A percentile compares a stretch with the other conserved stretches of the same genome.
Conservation (phyloP, 2,888 invertebrate genomes). For the Zelleria hepariella region DNA sequence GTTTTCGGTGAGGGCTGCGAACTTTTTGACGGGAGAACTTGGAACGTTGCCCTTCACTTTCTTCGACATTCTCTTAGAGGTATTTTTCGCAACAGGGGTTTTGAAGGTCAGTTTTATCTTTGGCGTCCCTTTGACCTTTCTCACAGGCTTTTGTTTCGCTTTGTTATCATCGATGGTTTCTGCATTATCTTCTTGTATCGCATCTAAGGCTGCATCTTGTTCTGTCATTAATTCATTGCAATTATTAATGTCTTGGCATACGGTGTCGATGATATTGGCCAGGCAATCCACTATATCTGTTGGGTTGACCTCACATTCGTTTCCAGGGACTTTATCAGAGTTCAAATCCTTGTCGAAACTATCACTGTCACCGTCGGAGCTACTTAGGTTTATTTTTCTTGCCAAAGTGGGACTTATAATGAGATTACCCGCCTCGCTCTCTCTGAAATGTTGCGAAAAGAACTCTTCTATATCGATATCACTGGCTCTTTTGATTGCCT, state of each 20-base stretch:
- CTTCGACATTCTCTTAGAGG: not conserved
- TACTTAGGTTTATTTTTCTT: conserved; percentile 40
- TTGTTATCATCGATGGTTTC: conserved; percentile 5
- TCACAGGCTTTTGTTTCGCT: not conserved
- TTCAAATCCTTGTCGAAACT: conserved; percentile 23
- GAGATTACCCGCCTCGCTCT: conserved; percentile 25
- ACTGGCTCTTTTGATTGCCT: conserved; percentile 14
- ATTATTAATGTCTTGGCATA: conserved; percentile 40
- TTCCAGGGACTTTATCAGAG: not conserved
- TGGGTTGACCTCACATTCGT: conserved; percentile 18
- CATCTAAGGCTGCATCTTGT: conserved; percentile 9
- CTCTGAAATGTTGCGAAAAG: conserved; percentile 37
- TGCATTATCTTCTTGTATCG: not conserved
- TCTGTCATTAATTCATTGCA: conserved; percentile 26
- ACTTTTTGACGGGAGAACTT: no score
- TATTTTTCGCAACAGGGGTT: not conserved
- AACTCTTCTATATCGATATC: conserved; percentile 36
- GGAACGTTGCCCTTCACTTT: no score
- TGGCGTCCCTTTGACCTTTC: not conserved
- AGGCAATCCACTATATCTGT: conserved; percentile 40
- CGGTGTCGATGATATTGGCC: conserved; percentile 40
- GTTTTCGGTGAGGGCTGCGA: no score
- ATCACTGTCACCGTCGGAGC: conserved; percentile 39
- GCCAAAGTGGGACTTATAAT: conserved; percentile 42
- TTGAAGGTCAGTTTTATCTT: not conserved